Evolutionary conservation across 2,113 vertebrate genomes (phyloP).

Genomic region (Hippocampus mohnikei): DNA sequence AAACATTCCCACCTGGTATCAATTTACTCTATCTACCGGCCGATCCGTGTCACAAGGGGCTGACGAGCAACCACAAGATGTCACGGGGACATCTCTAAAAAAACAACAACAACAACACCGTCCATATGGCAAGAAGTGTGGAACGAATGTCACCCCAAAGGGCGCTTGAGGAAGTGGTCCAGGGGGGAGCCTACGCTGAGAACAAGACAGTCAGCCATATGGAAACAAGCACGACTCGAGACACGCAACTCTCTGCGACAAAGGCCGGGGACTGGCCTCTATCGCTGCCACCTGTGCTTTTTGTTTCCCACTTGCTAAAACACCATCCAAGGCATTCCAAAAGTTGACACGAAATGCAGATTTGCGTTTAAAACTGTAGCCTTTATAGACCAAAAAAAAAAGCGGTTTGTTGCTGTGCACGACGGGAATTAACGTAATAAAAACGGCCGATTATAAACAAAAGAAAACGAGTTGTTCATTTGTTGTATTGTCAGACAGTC

Average conservation of each 20-base stretch:
- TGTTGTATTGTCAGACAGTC: too few species aligned
- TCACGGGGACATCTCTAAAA: constrained; percentile 45
- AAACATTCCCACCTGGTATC: constrained; percentile 65
- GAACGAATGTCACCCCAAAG: constrained; percentile 67
- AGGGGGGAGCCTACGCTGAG: constrained; percentile 71
- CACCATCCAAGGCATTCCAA: too few species aligned
- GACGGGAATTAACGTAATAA: too few species aligned
- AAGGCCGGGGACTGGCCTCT: constrained; percentile 88
- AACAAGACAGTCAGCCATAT: constrained; percentile 85
- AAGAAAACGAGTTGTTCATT: too few species aligned
- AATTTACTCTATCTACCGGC: constrained; percentile 51
- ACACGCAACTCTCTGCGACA: constrained; percentile 83
- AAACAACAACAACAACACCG: constrained; percentile 56
- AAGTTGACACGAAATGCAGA: too few species aligned
- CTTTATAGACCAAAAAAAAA: too few species aligned
- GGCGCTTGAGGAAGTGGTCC: constrained; percentile 65
- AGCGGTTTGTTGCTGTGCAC: too few species aligned
- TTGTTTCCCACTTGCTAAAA: too few species aligned
- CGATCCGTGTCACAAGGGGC: constrained; percentile 40
- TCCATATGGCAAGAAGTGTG: constrained; percentile 61
- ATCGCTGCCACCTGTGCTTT: constrained; percentile 85
- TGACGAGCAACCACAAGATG: constrained; percentile 38
- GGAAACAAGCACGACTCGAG: constrained; percentile 85
- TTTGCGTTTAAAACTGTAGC: too few species aligned
- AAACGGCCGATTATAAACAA: too few species aligned